Base-by-base conservation (phyloP, 2,888 invertebrate genomes). In the Clusia tigrina region DNA sequence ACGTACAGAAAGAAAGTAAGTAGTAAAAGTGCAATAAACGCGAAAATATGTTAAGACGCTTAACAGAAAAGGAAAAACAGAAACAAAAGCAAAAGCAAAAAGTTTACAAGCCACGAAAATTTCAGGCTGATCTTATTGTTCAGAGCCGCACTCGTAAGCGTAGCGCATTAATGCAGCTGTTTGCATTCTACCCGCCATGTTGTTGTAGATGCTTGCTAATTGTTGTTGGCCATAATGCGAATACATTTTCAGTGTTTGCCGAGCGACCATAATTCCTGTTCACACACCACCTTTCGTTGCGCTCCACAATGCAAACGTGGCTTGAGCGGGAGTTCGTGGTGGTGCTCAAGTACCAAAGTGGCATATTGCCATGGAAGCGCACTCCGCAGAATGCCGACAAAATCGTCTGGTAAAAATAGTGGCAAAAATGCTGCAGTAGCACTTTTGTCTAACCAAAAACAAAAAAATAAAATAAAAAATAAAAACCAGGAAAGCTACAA, bases 81-180 rank as follows among this genome's bases (percentile, higher is more conserved):
- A 38, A 56, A 23, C 42, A 42, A 20, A n/a, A n/a, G n/a, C n/a
- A n/a, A n/a, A n/a, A n/a, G n/a, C n/a, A 37, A 25, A 37, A 55
- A 15, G 3, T 3, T 42, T 25, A 57, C 51, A 62, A 62, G 20
- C 48, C 56, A 57, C 54, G 52, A 62, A 32, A 56, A 52, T 56
- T 53, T 53, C 20, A 23, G 53, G 17, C 25, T 57, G 25, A 54
- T 52, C 52, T 58, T 58, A 51, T 46, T 42, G 42, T 42, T 42
- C n/a, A n/a, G n/a, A 42, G n/a, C n/a, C 42, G 42, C n/a, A 17
- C 12, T 3, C n/a, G n/a, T n/a, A 42, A 42, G 42, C n/a, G 42
- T 59, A 23, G 42, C n/a, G n/a, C n/a, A n/a, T n/a, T n/a, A n/a
- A n/a, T n/a, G n/a, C 25, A 25, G 32, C 9, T 48, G 32, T 51